A percentile compares a stretch with the other conserved stretches of the same genome.
These are phyloP conservation scores for Mus minutoides DNA, from an alignment of 2,797 vertebrate genomes.

Conservation along the genomic window DNA sequence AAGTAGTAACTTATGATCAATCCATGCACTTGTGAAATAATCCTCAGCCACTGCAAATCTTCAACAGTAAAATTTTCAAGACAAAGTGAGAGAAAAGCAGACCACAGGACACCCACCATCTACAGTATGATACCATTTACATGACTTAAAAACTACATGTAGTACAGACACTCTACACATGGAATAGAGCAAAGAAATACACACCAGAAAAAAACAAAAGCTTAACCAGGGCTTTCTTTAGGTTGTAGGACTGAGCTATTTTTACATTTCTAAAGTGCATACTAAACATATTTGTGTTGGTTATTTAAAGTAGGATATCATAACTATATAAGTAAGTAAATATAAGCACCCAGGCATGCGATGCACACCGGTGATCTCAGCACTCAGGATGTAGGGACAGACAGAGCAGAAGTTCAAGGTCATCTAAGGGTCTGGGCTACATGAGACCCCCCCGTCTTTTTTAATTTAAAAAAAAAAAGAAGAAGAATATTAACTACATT, in stretches of 20 bases:
- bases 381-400: not conserved
- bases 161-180: not conserved
- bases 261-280: constrained; percentile 22
- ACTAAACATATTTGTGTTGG: not conserved
- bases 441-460: not conserved
- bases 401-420: not conserved
- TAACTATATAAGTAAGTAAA: not conserved
- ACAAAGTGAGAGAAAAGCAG: constrained; percentile 7
- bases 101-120: not conserved
- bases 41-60: not conserved
- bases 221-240: constrained; percentile 25
- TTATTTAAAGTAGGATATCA: constrained; percentile 48
- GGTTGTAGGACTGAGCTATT: not conserved
- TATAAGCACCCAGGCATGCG: not conserved
- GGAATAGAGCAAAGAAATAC: constrained; percentile 22
- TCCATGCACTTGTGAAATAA: not conserved
- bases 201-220: not conserved
- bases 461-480: not conserved
- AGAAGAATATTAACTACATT: not conserved
- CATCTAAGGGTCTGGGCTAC: not conserved
- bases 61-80: constrained; percentile 14
- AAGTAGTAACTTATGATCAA: not conserved
- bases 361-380: not conserved
- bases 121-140: not conserved
- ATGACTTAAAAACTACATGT: constrained; percentile 43